Percentiles rank a stretch among this genome's conserved stretches.
Conservation (phyloP, 2,888 invertebrate genomes). For the Amiota mariae region DNA sequence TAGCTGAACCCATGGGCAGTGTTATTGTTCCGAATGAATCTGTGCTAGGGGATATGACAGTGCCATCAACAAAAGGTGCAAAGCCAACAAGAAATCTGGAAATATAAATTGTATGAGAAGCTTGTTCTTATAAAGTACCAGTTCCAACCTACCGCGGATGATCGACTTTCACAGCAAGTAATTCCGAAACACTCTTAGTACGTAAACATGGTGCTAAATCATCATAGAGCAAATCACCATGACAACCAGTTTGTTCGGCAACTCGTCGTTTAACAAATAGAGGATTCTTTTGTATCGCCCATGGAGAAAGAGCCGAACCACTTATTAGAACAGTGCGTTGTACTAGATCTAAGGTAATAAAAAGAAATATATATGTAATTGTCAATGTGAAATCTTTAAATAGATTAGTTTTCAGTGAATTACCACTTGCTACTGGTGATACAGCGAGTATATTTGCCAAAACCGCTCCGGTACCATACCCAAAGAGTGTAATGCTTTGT, state of each 20-base stretch:
- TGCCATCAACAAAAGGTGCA: conserved; percentile 95
- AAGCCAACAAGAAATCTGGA: conserved; percentile 87
- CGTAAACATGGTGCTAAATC: conserved; percentile 90
- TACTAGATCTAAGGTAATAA: conserved; percentile 80
- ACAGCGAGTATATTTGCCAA: conserved; percentile 96
- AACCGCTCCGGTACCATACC: conserved; percentile 97
- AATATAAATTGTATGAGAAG: not conserved
- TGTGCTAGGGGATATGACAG: conserved; percentile 80
- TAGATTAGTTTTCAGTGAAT: conserved; percentile 44
- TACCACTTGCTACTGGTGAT: conserved; percentile 95
- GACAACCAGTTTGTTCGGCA: conserved; percentile 88
- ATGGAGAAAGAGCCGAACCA: conserved; percentile 92
- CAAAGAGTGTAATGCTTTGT: conserved; percentile 92
- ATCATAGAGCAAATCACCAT: conserved; percentile 86
- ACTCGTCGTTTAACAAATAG: conserved; percentile 86
- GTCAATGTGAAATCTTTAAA: not conserved
- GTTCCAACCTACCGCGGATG: conserved; percentile 78
- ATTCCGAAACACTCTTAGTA: conserved; percentile 82
- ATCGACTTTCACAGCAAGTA: conserved; percentile 83
- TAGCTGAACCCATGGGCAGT: conserved; percentile 72
- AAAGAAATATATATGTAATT: not conserved
- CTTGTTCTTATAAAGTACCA: not conserved
- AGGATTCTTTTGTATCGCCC: conserved; percentile 91
- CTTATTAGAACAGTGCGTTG: conserved; percentile 90
- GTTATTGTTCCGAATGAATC: conserved; percentile 66